These are phyloP conservation scores for Ormyrus thymus DNA, from an alignment of 2,888 invertebrate genomes.

Conservation along the genomic window DNA sequence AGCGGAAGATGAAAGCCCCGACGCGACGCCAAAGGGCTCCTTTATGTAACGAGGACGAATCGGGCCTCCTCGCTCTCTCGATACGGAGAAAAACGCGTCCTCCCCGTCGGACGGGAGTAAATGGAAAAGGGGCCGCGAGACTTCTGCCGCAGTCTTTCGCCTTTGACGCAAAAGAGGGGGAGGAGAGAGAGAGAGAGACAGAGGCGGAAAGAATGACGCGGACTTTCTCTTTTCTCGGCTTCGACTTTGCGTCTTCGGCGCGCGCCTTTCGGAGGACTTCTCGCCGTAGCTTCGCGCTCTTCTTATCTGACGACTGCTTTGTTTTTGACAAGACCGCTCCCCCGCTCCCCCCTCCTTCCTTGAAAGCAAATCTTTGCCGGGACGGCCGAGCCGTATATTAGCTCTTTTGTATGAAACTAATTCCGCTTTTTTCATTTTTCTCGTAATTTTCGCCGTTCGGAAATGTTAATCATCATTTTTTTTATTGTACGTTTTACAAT, in stretches of 20 bases:
- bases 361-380: too few species aligned
- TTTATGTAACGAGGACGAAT: slow-evolving; percentile 46
- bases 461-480: too few species aligned
- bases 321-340: too few species aligned
- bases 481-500: too few species aligned
- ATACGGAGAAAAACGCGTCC: too few species aligned
- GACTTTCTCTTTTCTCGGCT: slow-evolving; percentile 6
- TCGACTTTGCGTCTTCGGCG: neutral
- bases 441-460: too few species aligned
- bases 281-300: neutral
- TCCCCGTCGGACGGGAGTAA: neutral
- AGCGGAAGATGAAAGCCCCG: slow-evolving; percentile 22
- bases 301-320: too few species aligned
- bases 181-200: neutral
- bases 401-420: too few species aligned
- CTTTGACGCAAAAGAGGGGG: slow-evolving; percentile 10
- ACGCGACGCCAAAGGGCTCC: slow-evolving; percentile 36
- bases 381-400: too few species aligned
- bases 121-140: slow-evolving; percentile 14
- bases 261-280: slow-evolving; percentile 28
- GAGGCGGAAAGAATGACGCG: slow-evolving; percentile 9
- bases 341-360: too few species aligned
- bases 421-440: too few species aligned
- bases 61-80: slow-evolving; percentile 7
- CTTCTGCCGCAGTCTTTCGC: slow-evolving; percentile 16